Percentiles rank a stretch among this genome's conserved stretches.
Conservation (phyloP, 2,113 vertebrate genomes). For the Platysteira castanea region DNA sequence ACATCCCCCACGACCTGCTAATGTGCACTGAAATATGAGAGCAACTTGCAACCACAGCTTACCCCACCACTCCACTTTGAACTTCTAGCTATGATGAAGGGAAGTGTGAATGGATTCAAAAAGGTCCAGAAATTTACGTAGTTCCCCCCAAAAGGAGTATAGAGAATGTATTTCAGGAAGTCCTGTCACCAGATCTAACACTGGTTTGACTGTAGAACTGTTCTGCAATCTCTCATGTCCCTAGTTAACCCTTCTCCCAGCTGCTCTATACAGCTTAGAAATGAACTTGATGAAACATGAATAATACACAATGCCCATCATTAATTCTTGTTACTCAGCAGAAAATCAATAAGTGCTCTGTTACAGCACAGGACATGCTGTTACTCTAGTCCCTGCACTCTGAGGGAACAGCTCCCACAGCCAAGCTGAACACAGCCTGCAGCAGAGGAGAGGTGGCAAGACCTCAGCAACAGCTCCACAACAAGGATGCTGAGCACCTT, state of each 20-base stretch:
- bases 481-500: neutral
- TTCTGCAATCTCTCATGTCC: slow-evolving; percentile 11
- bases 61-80: neutral
- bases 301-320: slow-evolving; percentile 43
- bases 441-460: neutral
- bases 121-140: neutral
- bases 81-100: neutral
- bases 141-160: neutral
- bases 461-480: neutral
- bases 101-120: neutral
- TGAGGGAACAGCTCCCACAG: neutral
- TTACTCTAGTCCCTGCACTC: neutral
- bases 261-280: neutral
- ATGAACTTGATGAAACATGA: slow-evolving; percentile 37
- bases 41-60: neutral
- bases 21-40: neutral
- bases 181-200: neutral
- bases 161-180: neutral
- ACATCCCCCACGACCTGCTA: neutral
- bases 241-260: slow-evolving; percentile 37
- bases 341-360: slow-evolving; percentile 46
- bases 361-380: neutral
- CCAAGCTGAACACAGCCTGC: neutral
- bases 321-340: slow-evolving; percentile 53
- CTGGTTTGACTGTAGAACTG: neutral